These are phyloP conservation scores for Caenorhabditis sulstoni DNA, from an alignment of 2,888 invertebrate genomes.

Conservation along the genomic window DNA sequence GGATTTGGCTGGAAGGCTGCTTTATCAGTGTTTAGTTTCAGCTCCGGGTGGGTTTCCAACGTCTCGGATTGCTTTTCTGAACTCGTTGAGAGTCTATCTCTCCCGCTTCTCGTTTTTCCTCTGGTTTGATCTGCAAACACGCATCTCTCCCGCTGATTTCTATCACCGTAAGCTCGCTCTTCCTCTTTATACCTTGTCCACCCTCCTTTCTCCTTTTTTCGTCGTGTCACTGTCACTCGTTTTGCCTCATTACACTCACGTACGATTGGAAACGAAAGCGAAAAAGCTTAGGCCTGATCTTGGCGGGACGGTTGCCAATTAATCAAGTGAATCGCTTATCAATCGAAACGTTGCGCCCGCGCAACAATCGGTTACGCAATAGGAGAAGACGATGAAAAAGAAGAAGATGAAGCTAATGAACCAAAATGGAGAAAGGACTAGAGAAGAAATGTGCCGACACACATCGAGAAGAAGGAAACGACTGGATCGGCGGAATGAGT, in stretches of 20 bases:
- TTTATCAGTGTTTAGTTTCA: too few species aligned
- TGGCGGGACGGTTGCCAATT: conserved; percentile 47
- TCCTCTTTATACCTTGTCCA: conserved; percentile 22
- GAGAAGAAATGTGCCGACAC: conserved; percentile 34
- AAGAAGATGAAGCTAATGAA: conserved; percentile 20
- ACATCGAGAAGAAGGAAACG: too few species aligned
- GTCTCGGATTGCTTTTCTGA: too few species aligned
- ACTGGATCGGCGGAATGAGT: conserved; percentile 36
- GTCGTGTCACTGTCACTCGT: conserved; percentile 20
- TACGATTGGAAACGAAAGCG: conserved; percentile 48
- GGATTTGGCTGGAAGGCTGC: too few species aligned
- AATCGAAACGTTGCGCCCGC: conserved; percentile 51
- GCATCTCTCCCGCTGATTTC: too few species aligned
- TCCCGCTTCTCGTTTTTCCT: too few species aligned
- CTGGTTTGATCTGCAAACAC: too few species aligned
- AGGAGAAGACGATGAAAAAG: conserved; percentile 33
- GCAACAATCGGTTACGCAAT: conserved; percentile 51
- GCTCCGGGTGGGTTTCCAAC: too few species aligned
- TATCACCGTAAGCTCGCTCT: not conserved
- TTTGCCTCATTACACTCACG: conserved; percentile 44
- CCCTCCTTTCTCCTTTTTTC: conserved; percentile 17
- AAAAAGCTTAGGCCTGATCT: conserved; percentile 45
- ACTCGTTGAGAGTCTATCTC: too few species aligned
- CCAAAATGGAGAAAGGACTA: conserved; percentile 22
- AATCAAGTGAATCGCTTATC: conserved; percentile 61